These are phyloP conservation scores for Gnathonemus longibarbis DNA, from an alignment of 2,113 vertebrate species.

Conservation along the genomic window DNA sequence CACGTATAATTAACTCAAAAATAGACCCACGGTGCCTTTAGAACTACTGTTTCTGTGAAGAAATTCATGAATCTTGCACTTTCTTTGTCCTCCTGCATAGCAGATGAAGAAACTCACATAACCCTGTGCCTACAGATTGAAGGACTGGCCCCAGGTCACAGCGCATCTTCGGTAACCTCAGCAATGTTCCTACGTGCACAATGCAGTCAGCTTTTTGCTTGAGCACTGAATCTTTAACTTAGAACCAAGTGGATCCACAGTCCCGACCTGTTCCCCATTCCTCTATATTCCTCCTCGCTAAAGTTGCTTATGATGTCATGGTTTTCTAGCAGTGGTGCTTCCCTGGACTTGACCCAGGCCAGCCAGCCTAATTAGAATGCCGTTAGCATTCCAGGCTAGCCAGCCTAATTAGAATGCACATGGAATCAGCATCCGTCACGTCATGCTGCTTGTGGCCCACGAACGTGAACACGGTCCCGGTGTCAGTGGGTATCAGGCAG, in stretches of 20 bases:
- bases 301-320: neutral
- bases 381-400: neutral
- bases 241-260: too few relatives aligned
- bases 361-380: neutral
- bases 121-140: slow-evolving; percentile 42
- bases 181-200: slow-evolving; percentile 52
- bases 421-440: neutral
- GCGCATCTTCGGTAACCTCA: slow-evolving; percentile 47
- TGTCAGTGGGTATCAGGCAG: neutral
- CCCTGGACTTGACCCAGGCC: neutral
- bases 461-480: too few relatives aligned
- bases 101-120: slow-evolving; percentile 20
- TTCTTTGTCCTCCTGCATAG: neutral
- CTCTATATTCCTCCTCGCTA: neutral
- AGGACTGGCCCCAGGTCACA: slow-evolving; percentile 27
- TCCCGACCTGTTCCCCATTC: neutral
- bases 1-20: slow-evolving; percentile 17
- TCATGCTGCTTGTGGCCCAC: neutral
- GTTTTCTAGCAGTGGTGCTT: slow-evolving; percentile 14
- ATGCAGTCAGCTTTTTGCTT: slow-evolving; percentile 48
- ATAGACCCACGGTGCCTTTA: neutral
- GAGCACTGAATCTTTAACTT: slow-evolving; percentile 43
- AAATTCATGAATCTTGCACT: neutral
- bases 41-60: neutral
- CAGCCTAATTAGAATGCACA: neutral